Evolutionary conservation across 2,113 vertebrate species (phyloP), one percentile per base, ranked within the genome.

Genomic region (Tupaia chinensis): DNA sequence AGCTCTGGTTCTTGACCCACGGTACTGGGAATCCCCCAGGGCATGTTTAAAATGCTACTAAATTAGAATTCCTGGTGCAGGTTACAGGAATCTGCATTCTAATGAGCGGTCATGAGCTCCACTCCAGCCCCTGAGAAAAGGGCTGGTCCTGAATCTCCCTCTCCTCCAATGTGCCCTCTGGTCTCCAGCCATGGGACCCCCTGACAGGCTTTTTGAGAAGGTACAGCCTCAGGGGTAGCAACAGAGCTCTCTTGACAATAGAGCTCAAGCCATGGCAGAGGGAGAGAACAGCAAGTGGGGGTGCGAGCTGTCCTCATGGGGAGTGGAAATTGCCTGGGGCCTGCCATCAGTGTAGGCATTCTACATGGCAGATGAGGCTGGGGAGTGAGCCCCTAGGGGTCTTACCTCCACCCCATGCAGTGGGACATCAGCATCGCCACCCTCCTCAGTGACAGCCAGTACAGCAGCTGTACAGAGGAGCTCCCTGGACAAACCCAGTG

Each of bases 1-100:
- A 32, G 13, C 32, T 16, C 10, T 0, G 25, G 4, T 22, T 22
- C 17, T 61, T n/a, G 23, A 13, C 53, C 6, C 1, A 9, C 0
- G 8, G 0, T 17, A 20, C 14, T 1, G 25, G 13, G 44, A 65
- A 22, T 0, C 5, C 27, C 58, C 13, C 27, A 14, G 79, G 78
- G 8, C 2, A 1, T 80, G 15, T 92, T 23, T 16, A 34, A 44
- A 85, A 58, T 3, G 27, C 85, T 19, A 1, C 19, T 7, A 32
- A 66, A 11, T 56, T 56, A 20, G 66, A 25, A 3, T 7, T 70
- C 74, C 34, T 32, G 1, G 20, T 0, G 15, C 7, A 12, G 9
- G 60, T 7, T 29, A 65, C 17, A 5, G 66, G 70, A 58, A 34
- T 10, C 61, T n/a, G 61, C 54, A 2, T 23, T 25, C 73, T 53